Percentiles rank a stretch among this genome's conserved stretches.
Conservation (phyloP, 2,113 vertebrate genomes). For the Pluvialis apricaria region DNA sequence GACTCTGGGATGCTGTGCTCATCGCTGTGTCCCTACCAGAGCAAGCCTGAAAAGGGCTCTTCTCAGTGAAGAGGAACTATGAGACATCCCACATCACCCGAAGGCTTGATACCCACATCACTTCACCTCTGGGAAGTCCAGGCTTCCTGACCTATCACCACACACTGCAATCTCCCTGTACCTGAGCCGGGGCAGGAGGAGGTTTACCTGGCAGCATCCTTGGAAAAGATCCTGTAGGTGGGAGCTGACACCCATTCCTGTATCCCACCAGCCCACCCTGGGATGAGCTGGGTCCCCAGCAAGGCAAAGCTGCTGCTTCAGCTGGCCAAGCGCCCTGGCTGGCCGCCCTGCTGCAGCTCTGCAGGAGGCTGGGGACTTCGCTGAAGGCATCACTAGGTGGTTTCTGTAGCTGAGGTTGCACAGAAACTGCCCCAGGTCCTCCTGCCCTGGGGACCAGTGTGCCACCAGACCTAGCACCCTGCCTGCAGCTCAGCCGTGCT, state of each 20-base stretch:
- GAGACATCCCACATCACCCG: background rate
- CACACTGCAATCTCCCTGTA: fast-evolving
- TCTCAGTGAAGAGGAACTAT: background rate
- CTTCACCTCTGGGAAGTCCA: background rate
- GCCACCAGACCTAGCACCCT: background rate
- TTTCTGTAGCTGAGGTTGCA: background rate
- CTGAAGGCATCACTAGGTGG: background rate
- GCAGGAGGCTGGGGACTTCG: background rate
- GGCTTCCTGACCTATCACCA: background rate
- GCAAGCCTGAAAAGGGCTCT: background rate
- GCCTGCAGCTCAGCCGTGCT: background rate
- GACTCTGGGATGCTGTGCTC: background rate
- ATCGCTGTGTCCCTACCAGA: fast-evolving
- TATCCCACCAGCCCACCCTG: background rate
- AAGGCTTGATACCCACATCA: background rate
- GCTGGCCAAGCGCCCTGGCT: background rate
- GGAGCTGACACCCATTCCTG: background rate
- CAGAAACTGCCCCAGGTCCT: background rate
- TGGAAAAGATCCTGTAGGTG: background rate
- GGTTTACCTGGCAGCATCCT: background rate
- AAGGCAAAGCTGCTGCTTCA: background rate
- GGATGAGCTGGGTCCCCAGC: background rate
- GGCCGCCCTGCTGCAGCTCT: background rate
- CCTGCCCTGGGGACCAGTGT: background rate
- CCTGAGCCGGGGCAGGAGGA: background rate